phyloP scores from a whole-genome alignment of 2,888 invertebrate species.

The Stenodera caucasica region DNA sequence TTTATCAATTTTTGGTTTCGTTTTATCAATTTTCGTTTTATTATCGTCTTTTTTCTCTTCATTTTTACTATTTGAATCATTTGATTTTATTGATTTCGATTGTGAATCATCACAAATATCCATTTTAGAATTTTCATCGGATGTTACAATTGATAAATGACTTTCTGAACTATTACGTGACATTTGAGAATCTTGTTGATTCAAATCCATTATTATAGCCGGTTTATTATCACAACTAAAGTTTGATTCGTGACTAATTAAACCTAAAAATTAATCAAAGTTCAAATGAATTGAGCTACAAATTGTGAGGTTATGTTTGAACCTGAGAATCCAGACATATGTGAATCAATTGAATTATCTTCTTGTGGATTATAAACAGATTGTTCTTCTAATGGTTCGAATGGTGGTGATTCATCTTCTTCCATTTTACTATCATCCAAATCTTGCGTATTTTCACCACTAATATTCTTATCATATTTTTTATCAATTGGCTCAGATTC shows the following conservation, averaged over 20 bases:
- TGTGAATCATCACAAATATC: conserved; percentile 47
- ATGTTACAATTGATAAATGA: conserved; percentile 59
- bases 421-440: conserved; percentile 60
- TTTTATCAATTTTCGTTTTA: conserved; percentile 25
- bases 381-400: conserved; percentile 63
- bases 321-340: conserved; percentile 62
- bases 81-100: conserved; percentile 28
- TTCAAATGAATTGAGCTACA: neutral
- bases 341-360: conserved; percentile 62
- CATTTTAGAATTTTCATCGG: conserved; percentile 57
- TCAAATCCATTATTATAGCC: conserved; percentile 46
- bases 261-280: conserved; percentile 43
- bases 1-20: conserved; percentile 54
- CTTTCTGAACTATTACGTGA: conserved; percentile 67
- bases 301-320: conserved; percentile 8
- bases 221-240: conserved; percentile 39
- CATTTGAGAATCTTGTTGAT: conserved; percentile 64
- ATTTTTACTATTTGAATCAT: conserved; percentile 18
- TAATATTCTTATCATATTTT: conserved; percentile 34
- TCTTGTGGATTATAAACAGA: conserved; percentile 52
- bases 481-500: conserved; percentile 65
- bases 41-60: conserved; percentile 26
- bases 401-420: conserved; percentile 68
- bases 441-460: conserved; percentile 38
- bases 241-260: conserved; percentile 59